phyloP scores from a whole-genome alignment of 1,140 invertebrate genomes.

The Agrypnia vestita region DNA sequence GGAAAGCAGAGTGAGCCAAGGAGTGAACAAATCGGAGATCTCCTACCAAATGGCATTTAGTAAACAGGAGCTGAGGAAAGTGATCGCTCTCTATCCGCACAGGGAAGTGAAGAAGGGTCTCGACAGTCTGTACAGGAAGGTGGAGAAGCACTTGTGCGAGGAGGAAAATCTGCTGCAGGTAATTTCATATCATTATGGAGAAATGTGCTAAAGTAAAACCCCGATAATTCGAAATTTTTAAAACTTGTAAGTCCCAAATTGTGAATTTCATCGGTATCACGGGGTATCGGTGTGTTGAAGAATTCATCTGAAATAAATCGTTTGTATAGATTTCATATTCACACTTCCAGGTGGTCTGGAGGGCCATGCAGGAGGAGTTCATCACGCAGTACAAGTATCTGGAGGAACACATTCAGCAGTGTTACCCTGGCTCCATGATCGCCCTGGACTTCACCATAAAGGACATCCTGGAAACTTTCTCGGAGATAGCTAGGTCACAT shows the following conservation, averaged over 20 bases:
- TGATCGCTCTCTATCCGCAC: conserved; percentile 96
- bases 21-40: conserved; percentile 97
- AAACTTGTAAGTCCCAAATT: too few relatives aligned
- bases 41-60: conserved; percentile 98
- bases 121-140: conserved; percentile 96
- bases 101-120: conserved; percentile 97
- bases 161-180: conserved; percentile 95
- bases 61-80: conserved; percentile 96
- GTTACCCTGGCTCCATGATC: conserved; percentile 97
- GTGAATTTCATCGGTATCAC: too few relatives aligned
- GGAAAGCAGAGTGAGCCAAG: conserved; percentile 90
- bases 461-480: conserved; percentile 97
- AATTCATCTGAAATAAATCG: too few relatives aligned
- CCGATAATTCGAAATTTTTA: too few relatives aligned
- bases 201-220: too few relatives aligned
- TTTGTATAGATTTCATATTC: too few relatives aligned
- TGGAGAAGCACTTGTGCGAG: conserved; percentile 97
- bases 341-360: conserved; percentile 90
- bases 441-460: conserved; percentile 96
- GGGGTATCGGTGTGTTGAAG: too few relatives aligned
- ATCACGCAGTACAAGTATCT: conserved; percentile 97
- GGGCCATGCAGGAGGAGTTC: conserved; percentile 99
- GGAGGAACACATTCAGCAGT: conserved; percentile 94
- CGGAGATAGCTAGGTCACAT: conserved; percentile 98
- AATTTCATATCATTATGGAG: background rate